Conservation (phyloP, 2,113 vertebrate species). For the Hypocryptadius cinnamomeus region DNA sequence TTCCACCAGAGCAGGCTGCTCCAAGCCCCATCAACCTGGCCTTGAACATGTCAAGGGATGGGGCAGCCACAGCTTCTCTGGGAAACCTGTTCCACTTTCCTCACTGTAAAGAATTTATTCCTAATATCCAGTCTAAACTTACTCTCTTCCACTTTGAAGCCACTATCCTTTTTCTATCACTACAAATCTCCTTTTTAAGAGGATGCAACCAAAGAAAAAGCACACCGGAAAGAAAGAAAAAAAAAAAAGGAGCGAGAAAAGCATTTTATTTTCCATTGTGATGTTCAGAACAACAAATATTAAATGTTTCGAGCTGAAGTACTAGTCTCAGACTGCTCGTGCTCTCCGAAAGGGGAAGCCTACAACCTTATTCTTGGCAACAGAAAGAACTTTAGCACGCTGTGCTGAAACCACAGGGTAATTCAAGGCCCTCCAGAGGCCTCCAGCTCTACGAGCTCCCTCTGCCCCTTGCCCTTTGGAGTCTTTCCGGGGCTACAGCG, state of each 20-base stretch:
- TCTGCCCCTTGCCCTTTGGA: not conserved
- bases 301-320: not conserved
- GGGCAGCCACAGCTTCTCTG: not conserved
- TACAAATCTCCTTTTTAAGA: not conserved
- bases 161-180: not conserved
- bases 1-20: not conserved
- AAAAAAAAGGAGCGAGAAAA: rapidly evolving
- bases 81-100: not conserved
- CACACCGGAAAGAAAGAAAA: no score
- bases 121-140: not conserved
- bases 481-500: rapidly evolving
- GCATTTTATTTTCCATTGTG: not conserved
- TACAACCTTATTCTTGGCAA: not conserved
- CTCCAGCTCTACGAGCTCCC: rapidly evolving
- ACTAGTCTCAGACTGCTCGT: rapidly evolving
- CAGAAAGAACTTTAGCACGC: not conserved
- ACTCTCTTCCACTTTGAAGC: not conserved
- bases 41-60: not conserved
- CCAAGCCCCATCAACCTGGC: not conserved
- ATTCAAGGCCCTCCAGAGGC: not conserved
- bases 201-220: not conserved
- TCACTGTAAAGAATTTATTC: not conserved
- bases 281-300: not conserved
- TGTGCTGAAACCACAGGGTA: not conserved
- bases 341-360: not conserved